Conservation (phyloP, 1,140 invertebrate species). For the Rhyzopertha dominica region DNA sequence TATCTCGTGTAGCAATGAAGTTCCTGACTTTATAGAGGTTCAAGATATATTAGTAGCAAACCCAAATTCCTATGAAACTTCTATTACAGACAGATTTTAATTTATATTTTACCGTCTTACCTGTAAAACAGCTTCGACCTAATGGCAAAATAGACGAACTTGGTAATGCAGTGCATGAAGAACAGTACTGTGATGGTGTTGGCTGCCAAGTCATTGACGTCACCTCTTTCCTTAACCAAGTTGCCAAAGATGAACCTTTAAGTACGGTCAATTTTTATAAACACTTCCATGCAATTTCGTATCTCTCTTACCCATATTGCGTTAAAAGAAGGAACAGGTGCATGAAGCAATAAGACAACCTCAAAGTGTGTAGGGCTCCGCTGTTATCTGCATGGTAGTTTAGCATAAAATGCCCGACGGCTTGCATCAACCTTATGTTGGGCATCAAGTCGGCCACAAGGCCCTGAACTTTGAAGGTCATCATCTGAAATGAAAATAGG, state of each 20-base stretch:
- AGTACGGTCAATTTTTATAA: too few relatives aligned
- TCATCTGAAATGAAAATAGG: constrained; percentile 46
- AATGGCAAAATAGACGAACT: constrained; percentile 65
- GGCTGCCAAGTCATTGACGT: constrained; percentile 73
- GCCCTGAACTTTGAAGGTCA: constrained; percentile 57
- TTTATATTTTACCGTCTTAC: constrained; percentile 43
- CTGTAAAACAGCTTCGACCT: constrained; percentile 70
- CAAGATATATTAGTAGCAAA: too few relatives aligned
- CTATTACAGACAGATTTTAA: too few relatives aligned
- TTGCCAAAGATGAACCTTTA: constrained; percentile 58
- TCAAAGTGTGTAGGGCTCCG: constrained; percentile 51
- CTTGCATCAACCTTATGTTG: constrained; percentile 72
- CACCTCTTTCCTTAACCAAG: constrained; percentile 63
- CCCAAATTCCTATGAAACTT: too few relatives aligned
- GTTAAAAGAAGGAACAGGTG: constrained; percentile 59
- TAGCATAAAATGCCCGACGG: constrained; percentile 69
- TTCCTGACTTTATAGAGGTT: too few relatives aligned
- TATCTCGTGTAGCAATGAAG: too few relatives aligned
- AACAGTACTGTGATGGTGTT: constrained; percentile 78
- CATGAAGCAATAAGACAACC: constrained; percentile 56
- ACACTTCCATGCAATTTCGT: too few relatives aligned
- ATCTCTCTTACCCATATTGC: constrained; percentile 55
- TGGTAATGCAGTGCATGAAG: constrained; percentile 71
- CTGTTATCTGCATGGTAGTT: constrained; percentile 62
- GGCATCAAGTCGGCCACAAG: constrained; percentile 77